Conservation (phyloP, 1,140 invertebrate genomes). For the Leptopilina boulardi region DNA sequence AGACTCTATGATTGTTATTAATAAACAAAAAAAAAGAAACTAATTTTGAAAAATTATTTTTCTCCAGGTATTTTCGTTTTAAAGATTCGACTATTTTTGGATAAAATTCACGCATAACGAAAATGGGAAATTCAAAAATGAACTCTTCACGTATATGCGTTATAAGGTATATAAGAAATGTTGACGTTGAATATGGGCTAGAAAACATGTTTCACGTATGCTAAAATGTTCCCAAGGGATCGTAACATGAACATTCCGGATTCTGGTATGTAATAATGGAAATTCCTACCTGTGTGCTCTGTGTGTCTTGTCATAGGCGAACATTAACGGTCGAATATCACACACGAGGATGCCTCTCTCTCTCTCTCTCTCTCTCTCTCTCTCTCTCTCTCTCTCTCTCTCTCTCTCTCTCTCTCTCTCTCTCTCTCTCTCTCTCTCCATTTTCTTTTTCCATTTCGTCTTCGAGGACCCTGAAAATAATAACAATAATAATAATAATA, state of each 20-base stretch:
- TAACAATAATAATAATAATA: too few species aligned
- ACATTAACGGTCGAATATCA: background rate
- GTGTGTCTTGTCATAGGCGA: conserved; percentile 31
- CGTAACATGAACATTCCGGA: conserved; percentile 64
- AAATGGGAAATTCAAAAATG: background rate
- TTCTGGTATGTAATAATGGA: conserved; percentile 71
- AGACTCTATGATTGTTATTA: too few species aligned
- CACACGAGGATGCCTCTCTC: background rate
- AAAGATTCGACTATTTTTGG: too few species aligned
- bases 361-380: too few species aligned
- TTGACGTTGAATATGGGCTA: conserved; percentile 37
- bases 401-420: too few species aligned
- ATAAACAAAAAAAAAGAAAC: too few species aligned
- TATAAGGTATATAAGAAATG: background rate
- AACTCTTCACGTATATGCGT: background rate
- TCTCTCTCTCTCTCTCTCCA: too few species aligned
- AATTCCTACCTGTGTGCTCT: conserved; percentile 68
- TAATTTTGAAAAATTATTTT: background rate
- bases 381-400: background rate
- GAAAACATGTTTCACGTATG: conserved; percentile 59
- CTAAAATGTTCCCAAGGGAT: conserved; percentile 59
- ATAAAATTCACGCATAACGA: too few species aligned
- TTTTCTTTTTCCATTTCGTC: background rate
- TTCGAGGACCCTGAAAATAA: too few species aligned
- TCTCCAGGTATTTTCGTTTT: background rate